Evolutionary conservation across 2,113 vertebrate species (phyloP).

Genomic region (Eira barbara): DNA sequence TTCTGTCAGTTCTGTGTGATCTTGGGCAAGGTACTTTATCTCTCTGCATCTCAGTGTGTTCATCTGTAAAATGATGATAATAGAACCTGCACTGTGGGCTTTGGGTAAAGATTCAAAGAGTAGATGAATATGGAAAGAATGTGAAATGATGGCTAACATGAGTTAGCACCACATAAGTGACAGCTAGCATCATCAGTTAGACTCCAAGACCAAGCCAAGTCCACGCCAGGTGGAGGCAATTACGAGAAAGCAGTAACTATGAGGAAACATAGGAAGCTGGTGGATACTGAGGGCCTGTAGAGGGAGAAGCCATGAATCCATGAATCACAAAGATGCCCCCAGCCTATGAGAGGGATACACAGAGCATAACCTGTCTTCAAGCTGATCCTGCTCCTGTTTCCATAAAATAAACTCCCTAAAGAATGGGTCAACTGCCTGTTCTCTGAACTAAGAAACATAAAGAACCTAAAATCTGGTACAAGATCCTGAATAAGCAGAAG

Average conservation of each 20-base stretch:
- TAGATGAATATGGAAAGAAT: not conserved
- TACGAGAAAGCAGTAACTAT: not conserved
- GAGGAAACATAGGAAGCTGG: not conserved
- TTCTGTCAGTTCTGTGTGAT: not conserved
- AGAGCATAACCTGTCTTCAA: not conserved
- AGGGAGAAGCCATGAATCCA: not conserved
- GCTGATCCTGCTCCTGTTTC: not conserved
- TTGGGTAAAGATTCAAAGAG: not conserved
- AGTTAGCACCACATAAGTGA: not conserved
- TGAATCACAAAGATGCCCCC: not conserved
- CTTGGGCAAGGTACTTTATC: not conserved
- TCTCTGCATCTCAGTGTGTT: not conserved
- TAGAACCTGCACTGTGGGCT: not conserved
- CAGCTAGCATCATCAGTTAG: not conserved
- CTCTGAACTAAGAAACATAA: not conserved
- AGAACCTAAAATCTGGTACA: not conserved
- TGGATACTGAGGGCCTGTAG: not conserved
- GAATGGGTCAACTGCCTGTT: not conserved
- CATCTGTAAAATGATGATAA: not conserved
- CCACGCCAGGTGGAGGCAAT: not conserved
- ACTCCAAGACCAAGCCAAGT: not conserved
- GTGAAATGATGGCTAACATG: not conserved
- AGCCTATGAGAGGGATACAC: not conserved
- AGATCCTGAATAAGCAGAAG: not conserved
- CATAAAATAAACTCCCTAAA: not conserved